These are phyloP conservation scores for Hydrotaea diabolus DNA, from an alignment of 2,888 invertebrate species.

Conservation along the genomic window DNA sequence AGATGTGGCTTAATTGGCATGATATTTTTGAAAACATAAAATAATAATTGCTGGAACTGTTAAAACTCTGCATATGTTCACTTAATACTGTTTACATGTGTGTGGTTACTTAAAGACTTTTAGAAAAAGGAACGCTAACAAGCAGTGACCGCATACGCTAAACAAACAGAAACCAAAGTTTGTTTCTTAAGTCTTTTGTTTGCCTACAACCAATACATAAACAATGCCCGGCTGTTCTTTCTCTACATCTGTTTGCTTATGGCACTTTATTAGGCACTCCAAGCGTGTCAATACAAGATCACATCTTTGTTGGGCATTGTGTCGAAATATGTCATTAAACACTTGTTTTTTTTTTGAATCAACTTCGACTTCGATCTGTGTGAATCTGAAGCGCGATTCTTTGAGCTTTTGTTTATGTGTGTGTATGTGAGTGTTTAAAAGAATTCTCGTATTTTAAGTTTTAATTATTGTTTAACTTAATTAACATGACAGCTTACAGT, in stretches of 20 bases:
- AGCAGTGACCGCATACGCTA: too few species aligned
- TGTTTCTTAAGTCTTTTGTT: too few species aligned
- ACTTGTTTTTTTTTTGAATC: not conserved
- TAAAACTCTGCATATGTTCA: too few species aligned
- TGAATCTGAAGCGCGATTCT: not conserved
- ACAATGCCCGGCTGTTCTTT: not conserved
- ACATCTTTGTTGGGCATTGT: not conserved
- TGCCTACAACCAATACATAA: not conserved
- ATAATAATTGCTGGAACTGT: too few species aligned
- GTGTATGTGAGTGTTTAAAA: not conserved
- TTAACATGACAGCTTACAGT: constrained; percentile 50
- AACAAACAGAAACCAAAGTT: too few species aligned
- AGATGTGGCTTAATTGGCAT: too few species aligned
- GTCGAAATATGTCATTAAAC: constrained; percentile 2
- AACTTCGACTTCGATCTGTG: constrained; percentile 4
- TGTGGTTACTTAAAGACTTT: too few species aligned
- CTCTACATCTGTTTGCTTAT: not conserved
- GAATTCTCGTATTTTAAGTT: constrained; percentile 9
- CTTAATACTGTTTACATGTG: too few species aligned
- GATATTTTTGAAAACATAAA: too few species aligned
- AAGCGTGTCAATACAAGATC: not conserved
- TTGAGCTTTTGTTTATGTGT: not conserved
- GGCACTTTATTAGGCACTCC: not conserved
- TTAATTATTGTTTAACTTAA: constrained; percentile 46
- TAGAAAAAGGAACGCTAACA: too few species aligned